Evolutionary conservation across 92 coral and sea anemone species (phyloP).

Genomic region (Parazoanthus atlanticus): DNA sequence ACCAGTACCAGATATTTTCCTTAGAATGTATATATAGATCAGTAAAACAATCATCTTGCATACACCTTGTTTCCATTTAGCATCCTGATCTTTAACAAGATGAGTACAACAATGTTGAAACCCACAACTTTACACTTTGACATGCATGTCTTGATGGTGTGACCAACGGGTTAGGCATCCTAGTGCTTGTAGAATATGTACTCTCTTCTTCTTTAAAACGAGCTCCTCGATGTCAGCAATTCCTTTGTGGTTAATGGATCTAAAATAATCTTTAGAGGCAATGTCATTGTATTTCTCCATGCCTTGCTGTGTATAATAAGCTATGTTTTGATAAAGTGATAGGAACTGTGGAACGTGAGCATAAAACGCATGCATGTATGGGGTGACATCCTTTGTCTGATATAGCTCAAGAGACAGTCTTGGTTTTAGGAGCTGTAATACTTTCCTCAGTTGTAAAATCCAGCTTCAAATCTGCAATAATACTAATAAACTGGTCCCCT

Average conservation of each 20-base stretch:
- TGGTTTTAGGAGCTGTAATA: constrained; percentile 22
- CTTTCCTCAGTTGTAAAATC: constrained; percentile 44
- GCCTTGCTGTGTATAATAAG: neutral
- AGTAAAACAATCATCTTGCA: neutral
- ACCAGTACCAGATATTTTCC: too few relatives aligned
- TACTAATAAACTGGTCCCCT: constrained; percentile 49
- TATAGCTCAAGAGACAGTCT: constrained; percentile 19
- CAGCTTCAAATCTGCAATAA: constrained; percentile 55
- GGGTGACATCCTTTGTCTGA: constrained; percentile 54
- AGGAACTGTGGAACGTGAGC: constrained; percentile 64
- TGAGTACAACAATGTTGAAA: constrained; percentile 60
- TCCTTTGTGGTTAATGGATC: too few relatives aligned
- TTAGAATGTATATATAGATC: too few relatives aligned
- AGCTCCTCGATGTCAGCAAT: too few relatives aligned
- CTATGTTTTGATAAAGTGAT: constrained; percentile 46
- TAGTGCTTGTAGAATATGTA: too few relatives aligned
- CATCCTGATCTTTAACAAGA: constrained; percentile 54
- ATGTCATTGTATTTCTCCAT: too few relatives aligned
- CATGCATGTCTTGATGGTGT: constrained; percentile 62
- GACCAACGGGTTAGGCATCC: too few relatives aligned
- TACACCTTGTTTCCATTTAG: constrained; percentile 45
- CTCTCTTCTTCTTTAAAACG: too few relatives aligned
- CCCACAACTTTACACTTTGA: constrained; percentile 51
- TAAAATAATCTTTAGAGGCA: too few relatives aligned
- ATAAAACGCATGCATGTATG: constrained; percentile 64